A percentile compares a stretch with the other conserved stretches of the same genome.
These are phyloP conservation scores for Balearica regulorum DNA, from an alignment of 2,797 vertebrate genomes.

Conservation along the genomic window DNA sequence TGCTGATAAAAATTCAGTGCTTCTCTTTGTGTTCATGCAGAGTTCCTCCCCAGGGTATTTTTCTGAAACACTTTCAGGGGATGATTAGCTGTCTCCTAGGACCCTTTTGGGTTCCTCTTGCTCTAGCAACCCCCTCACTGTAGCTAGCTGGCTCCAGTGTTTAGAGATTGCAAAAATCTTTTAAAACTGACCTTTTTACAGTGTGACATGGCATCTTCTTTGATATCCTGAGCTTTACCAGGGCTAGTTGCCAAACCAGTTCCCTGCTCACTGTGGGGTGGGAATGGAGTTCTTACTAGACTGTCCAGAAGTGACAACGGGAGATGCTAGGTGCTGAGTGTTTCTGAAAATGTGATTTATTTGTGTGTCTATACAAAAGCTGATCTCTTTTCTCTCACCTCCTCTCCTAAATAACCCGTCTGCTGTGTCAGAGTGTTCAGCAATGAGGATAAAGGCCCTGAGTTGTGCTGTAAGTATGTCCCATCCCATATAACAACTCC, in stretches of 20 bases:
- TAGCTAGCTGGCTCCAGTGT: background rate
- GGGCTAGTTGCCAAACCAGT: background rate
- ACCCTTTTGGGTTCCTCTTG: background rate
- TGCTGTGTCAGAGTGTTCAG: background rate
- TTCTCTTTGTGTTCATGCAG: background rate
- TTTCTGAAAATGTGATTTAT: background rate
- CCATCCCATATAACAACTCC: background rate
- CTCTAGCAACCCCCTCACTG: background rate
- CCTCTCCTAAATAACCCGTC: background rate
- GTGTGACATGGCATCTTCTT: background rate
- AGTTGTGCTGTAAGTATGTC: background rate
- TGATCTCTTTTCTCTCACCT: background rate
- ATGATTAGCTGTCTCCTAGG: background rate
- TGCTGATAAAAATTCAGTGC: conserved; percentile 12
- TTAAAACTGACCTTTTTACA: background rate
- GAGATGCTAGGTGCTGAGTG: background rate
- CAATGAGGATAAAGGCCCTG: background rate
- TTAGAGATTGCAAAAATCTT: background rate
- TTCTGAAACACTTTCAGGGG: background rate
- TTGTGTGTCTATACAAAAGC: background rate
- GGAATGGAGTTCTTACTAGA: background rate
- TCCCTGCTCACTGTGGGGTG: background rate
- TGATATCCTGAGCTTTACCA: background rate
- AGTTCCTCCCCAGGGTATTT: background rate
- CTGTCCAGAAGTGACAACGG: background rate